Percentiles rank a stretch among this genome's conserved stretches.
Conservation (phyloP, 1,140 invertebrate species). For the Leptestheria dahalacensis region DNA sequence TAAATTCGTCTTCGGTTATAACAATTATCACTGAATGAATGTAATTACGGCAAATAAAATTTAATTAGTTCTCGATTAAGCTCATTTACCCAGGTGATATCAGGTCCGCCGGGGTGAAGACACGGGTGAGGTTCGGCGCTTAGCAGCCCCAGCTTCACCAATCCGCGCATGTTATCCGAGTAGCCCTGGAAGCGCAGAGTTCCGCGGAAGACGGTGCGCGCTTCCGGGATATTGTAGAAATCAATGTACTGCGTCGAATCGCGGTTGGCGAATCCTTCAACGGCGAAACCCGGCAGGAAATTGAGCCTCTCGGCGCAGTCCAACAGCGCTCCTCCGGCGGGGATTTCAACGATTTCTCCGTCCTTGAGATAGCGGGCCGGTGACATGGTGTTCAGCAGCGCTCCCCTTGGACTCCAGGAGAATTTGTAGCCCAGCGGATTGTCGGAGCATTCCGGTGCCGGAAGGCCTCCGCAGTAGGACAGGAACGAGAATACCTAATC, state of each 20-base stretch:
- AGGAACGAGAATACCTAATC: slow-evolving; percentile 57
- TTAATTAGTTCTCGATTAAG: too few species aligned
- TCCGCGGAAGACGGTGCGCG: slow-evolving; percentile 75
- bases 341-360: slow-evolving; percentile 80
- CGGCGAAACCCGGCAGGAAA: slow-evolving; percentile 88
- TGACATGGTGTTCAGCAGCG: slow-evolving; percentile 73
- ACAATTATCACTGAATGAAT: slow-evolving; percentile 8
- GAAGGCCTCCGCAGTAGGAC: slow-evolving; percentile 85
- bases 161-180: slow-evolving; percentile 57
- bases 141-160: slow-evolving; percentile 78
- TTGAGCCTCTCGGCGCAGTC: slow-evolving; percentile 54
- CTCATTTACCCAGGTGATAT: slow-evolving; percentile 84
- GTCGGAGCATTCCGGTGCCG: slow-evolving; percentile 75
- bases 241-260: slow-evolving; percentile 82
- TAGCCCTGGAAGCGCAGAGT: slow-evolving; percentile 65
- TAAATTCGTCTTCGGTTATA: neutral
- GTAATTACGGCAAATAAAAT: slow-evolving; percentile 2
- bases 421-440: slow-evolving; percentile 96
- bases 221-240: slow-evolving; percentile 73
- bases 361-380: slow-evolving; percentile 74
- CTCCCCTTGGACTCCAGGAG: slow-evolving; percentile 87
- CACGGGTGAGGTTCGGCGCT: slow-evolving; percentile 67
- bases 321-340: slow-evolving; percentile 74
- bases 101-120: slow-evolving; percentile 84
- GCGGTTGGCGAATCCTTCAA: slow-evolving; percentile 92